Conservation (phyloP, 2,113 vertebrate genomes). For the Spermophilus dauricus region DNA sequence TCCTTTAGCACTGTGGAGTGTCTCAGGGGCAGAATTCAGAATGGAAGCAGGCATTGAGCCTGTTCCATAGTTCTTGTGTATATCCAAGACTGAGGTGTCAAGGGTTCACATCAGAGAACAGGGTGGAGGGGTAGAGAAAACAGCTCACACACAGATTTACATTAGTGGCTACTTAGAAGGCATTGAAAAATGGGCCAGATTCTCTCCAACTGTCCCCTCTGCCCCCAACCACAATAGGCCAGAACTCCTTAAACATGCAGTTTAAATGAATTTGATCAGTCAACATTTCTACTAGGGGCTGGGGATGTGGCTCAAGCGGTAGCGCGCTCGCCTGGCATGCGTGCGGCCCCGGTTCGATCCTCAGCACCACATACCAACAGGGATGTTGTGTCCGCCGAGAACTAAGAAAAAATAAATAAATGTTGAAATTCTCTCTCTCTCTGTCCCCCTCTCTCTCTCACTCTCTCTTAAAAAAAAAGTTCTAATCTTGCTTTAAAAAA, state of each 20-base stretch:
- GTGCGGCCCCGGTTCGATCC: too few relatives aligned
- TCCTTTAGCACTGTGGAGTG: background rate
- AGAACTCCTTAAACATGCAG: background rate
- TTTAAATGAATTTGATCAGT: conserved; percentile 8
- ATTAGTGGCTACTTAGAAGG: background rate
- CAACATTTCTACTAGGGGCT: background rate
- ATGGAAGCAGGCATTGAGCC: background rate
- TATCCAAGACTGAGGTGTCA: background rate
- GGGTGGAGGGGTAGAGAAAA: too few relatives aligned
- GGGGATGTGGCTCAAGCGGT: too few relatives aligned
- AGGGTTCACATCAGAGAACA: background rate
- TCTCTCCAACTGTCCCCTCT: background rate
- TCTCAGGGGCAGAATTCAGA: background rate
- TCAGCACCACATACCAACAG: too few relatives aligned
- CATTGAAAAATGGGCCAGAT: background rate
- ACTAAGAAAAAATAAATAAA: too few relatives aligned
- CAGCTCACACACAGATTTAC: background rate
- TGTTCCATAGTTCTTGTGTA: background rate
- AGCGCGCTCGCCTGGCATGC: too few relatives aligned
- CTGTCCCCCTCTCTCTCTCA: too few relatives aligned
- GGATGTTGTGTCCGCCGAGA: too few relatives aligned
- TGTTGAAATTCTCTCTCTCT: too few relatives aligned
- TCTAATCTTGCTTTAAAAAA: too few relatives aligned
- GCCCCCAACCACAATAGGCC: background rate
- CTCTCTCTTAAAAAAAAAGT: too few relatives aligned